These are phyloP conservation scores for Phthorimaea operculella DNA, from an alignment of 1,140 invertebrate genomes.

Conservation along the genomic window DNA sequence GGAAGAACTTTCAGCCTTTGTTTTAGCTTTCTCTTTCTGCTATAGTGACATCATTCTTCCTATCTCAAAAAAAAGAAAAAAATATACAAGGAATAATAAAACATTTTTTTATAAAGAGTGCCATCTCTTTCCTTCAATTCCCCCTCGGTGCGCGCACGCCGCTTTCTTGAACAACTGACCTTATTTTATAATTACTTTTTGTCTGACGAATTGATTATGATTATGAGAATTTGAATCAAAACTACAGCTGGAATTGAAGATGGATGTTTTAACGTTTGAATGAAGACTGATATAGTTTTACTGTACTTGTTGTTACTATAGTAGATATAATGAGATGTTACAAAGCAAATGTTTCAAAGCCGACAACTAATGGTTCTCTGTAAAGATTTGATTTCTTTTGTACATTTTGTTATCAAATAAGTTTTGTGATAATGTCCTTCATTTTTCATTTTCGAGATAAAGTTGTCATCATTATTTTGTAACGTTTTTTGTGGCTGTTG, in stretches of 20 bases:
- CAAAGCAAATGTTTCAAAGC: slow-evolving; percentile 11
- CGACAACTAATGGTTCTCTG: slow-evolving; percentile 13
- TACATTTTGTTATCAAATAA: slow-evolving; percentile 11
- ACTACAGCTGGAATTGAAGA: slow-evolving; percentile 9
- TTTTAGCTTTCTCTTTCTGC: too few relatives aligned
- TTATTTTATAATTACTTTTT: neutral
- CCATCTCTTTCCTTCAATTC: too few relatives aligned
- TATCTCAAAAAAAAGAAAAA: too few relatives aligned
- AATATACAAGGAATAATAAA: too few relatives aligned
- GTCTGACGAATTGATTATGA: neutral
- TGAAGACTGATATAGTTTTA: slow-evolving; percentile 46
- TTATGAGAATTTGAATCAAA: slow-evolving; percentile 4
- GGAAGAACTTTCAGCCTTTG: too few relatives aligned
- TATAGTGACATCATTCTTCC: too few relatives aligned
- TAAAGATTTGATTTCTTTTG: slow-evolving; percentile 20
- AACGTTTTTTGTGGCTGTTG: neutral
- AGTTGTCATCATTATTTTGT: neutral
- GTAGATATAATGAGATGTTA: slow-evolving; percentile 22
- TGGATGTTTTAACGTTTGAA: slow-evolving; percentile 24
- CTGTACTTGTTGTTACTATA: slow-evolving; percentile 30
- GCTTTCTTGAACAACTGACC: too few relatives aligned
- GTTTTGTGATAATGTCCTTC: neutral
- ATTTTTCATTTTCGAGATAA: neutral
- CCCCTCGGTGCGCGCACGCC: too few relatives aligned
- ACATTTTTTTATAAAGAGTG: too few relatives aligned